Evolutionary conservation across 2,888 invertebrate genomes (phyloP), one percentile per base, ranked within the genome.

Genomic region (Drosophila eohydei): DNA sequence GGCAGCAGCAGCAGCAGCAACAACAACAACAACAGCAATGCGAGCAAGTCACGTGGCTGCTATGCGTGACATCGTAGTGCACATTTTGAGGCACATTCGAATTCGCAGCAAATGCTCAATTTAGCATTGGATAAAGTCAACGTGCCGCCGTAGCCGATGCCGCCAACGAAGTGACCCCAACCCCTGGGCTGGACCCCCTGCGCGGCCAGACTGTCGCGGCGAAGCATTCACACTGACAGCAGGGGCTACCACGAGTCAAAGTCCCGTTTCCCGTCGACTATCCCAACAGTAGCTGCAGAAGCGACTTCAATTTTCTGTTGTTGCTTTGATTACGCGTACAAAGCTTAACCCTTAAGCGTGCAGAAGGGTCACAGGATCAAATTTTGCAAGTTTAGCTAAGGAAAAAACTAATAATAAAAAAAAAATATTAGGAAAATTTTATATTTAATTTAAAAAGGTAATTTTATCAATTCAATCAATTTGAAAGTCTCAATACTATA

Each of bases 11-110:
- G 44, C 16, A 28, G 11, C 50, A 44, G 11, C 62, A 46, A 34
- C 50, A 59, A 55, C 32, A 43, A 56, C 48, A 60, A 50, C 28
- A 67, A 36, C 41, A 58, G 28, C 46, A 55, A 50, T 32, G 43
- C 44, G 43, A 44, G 30, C 50, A 41, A 51, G 60, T 81, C 81
- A 81, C 81, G 81, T 81, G 81, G 81, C 78, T 44, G 38, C 34
- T 46, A 50, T 72, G 81, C 81, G 83, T 81, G 83, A 81, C 78
- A 66, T 32, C 34, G 46, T 34, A 46, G 38, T 68, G 72, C 78
- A 81, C 71, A 78, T 52, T 71, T 55, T 61, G 63, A 54, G 66
- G 63, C 62, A 73, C 78, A 73, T 65, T 77, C 62, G 48, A 36
- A 55, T 52, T 43, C 44, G n/a, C 43, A 63, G 48, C 54, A 54